Evolutionary conservation across 2,797 vertebrate species (phyloP).

Genomic region (Coranthus polyacanthus): DNA sequence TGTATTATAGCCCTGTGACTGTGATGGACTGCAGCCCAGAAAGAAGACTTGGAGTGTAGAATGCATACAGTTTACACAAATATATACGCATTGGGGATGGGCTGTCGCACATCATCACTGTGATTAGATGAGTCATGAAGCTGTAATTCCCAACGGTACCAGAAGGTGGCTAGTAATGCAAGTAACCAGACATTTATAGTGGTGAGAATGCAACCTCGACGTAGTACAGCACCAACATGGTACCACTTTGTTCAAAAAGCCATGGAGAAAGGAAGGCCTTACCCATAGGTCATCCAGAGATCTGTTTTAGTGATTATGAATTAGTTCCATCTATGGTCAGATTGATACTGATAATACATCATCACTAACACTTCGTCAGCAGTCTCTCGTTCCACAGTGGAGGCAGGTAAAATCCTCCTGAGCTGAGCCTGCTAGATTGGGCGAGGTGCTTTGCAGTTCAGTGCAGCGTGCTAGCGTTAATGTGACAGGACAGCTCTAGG

Average conservation of each 20-base stretch:
- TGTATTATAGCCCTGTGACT: slow-evolving; percentile 30
- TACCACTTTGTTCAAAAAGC: slow-evolving; percentile 20
- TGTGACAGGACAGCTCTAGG: slow-evolving; percentile 79
- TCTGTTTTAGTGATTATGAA: slow-evolving; percentile 9
- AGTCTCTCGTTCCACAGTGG: slow-evolving; percentile 6
- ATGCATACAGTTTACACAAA: slow-evolving; percentile 8
- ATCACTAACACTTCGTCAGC: slow-evolving; percentile 14
- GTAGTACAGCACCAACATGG: background rate
- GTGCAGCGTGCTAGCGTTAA: slow-evolving; percentile 72
- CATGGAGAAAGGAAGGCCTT: background rate
- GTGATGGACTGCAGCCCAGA: slow-evolving; percentile 30
- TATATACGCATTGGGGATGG: slow-evolving; percentile 1
- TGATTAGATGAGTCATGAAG: slow-evolving; percentile 63
- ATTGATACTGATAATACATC: slow-evolving; percentile 5
- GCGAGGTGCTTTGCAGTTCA: slow-evolving; percentile 68
- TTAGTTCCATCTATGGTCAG: too few species aligned
- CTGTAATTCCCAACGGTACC: slow-evolving; percentile 49
- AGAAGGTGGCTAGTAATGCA: slow-evolving; percentile 52
- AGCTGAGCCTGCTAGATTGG: slow-evolving; percentile 37
- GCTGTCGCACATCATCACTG: slow-evolving; percentile 34
- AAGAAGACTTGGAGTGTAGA: slow-evolving; percentile 18
- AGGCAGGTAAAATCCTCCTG: slow-evolving; percentile 35
- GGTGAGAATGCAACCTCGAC: background rate
- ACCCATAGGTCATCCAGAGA: background rate
- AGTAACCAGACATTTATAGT: slow-evolving; percentile 11